Conservation (phyloP, 2,888 invertebrate species). For the Masnerella sp. region DNA sequence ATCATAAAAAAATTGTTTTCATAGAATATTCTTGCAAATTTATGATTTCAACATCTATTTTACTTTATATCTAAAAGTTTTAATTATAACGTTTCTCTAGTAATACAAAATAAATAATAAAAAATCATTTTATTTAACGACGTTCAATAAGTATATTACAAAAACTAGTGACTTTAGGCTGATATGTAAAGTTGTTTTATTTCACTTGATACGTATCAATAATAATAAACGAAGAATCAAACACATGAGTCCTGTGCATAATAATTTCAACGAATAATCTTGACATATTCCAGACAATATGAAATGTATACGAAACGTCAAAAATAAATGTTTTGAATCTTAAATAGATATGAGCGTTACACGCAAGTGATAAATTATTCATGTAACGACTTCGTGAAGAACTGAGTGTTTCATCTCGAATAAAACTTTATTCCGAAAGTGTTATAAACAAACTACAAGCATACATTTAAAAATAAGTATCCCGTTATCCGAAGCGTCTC, state of each 20-base stretch:
- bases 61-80: too few relatives aligned
- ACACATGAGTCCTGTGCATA: background rate
- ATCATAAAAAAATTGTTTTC: too few relatives aligned
- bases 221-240: constrained; percentile 6
- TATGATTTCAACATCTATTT: too few relatives aligned
- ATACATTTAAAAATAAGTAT: constrained; percentile 21
- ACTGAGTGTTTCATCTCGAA: constrained; percentile 20
- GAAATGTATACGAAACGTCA: constrained; percentile 26
- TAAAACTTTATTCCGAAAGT: constrained; percentile 27
- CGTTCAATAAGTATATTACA: too few relatives aligned
- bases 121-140: too few relatives aligned
- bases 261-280: constrained; percentile 17
- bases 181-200: too few relatives aligned
- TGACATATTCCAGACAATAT: constrained; percentile 26
- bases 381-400: constrained; percentile 20
- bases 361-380: constrained; percentile 34
- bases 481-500: background rate
- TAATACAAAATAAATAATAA: too few relatives aligned
- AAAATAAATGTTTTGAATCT: constrained; percentile 24
- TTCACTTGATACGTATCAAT: background rate
- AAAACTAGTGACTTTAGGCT: too few relatives aligned
- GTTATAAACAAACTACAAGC: constrained; percentile 22
- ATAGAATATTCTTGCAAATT: too few relatives aligned
- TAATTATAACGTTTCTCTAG: too few relatives aligned
- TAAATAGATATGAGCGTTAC: constrained; percentile 40